These are phyloP conservation scores for Dasyprocta punctata DNA, from an alignment of 2,113 vertebrate genomes.

Conservation along the genomic window DNA sequence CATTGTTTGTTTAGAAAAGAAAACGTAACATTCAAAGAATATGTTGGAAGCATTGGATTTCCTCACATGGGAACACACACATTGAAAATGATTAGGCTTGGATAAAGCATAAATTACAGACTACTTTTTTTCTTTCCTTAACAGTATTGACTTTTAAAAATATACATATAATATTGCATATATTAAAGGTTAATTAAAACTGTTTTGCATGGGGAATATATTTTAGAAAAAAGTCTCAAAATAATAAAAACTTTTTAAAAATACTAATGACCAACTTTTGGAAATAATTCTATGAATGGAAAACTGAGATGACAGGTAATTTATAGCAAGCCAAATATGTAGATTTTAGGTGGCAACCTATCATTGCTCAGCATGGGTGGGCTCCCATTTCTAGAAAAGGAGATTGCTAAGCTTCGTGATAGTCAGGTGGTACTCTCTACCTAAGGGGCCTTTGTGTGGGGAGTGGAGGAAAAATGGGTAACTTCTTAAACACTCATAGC, in stretches of 20 bases:
- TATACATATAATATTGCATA: constrained; percentile 47
- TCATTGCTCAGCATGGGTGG: constrained; percentile 71
- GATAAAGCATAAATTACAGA: constrained; percentile 56
- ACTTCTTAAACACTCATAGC: constrained; percentile 60
- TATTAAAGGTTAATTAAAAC: constrained; percentile 48
- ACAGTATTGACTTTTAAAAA: constrained; percentile 66
- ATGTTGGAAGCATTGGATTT: constrained; percentile 78
- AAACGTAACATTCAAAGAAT: constrained; percentile 79
- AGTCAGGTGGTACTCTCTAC: constrained; percentile 43
- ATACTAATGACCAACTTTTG: constrained; percentile 58
- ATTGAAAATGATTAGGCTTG: constrained; percentile 74
- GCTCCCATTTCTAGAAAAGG: constrained; percentile 71
- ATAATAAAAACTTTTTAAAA: constrained; percentile 3
- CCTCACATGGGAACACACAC: constrained; percentile 81
- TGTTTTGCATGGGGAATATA: constrained; percentile 41
- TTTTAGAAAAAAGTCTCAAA: constrained; percentile 14
- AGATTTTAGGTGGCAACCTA: constrained; percentile 58
- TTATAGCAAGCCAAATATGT: constrained; percentile 28
- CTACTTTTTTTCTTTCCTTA: constrained; percentile 46
- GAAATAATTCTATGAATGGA: constrained; percentile 53
- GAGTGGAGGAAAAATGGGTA: neutral
- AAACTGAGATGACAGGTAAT: constrained; percentile 56
- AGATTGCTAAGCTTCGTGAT: neutral
- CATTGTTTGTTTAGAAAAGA: constrained; percentile 83
- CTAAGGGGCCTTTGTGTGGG: constrained; percentile 52